Evolutionary conservation across 1,140 invertebrate species (phyloP), one percentile per base, ranked within the genome.

Genomic region (Dendroctonus valens): DNA sequence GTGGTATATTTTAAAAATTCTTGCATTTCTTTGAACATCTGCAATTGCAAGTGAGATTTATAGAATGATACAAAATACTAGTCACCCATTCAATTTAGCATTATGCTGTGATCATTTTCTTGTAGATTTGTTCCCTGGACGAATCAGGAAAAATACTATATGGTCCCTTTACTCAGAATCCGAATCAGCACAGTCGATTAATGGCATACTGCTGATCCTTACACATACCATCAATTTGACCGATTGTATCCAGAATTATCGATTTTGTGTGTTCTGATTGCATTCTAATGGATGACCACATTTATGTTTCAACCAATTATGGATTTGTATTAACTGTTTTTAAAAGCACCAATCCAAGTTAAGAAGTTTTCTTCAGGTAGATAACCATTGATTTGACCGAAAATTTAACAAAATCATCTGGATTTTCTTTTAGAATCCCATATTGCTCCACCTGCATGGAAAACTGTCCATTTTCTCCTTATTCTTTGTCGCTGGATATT

Each of bases 301-400:
- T 76, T 15, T 77, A 72, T 50, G 68, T 79, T 52, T 72, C 75
- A 5, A 78, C 76, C 0, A 78, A 76, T 69, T 73, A 73, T 59
- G 76, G 76, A 8, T 62, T 62, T 41, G 70, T 79, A 12, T 41
- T 79, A 14, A 77, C 63, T 74, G 68, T 57, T 61, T 70, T 72
- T n/a, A 74, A 69, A 38, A 70, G 72, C 11, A 60, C 0, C 74
- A 72, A 66, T 62, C 57, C 41, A 71, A 59, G 70, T 9, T 14
- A 52, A 70, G 5, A 73, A 72, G 41, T 77, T 73, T 59, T 11
- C 39, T 26, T 42, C 72, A 52, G 72, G 74, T 78, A 68, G 51
- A 54, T n/a, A 3, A 41, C 9, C 12, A 41, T 26, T 51, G 12
- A 42, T 49, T n/a, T 38, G 42, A 72, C 71, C 51, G 41, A 75